These are phyloP conservation scores for Oceanodroma tethys DNA, from an alignment of 2,113 vertebrate species.

Conservation along the genomic window DNA sequence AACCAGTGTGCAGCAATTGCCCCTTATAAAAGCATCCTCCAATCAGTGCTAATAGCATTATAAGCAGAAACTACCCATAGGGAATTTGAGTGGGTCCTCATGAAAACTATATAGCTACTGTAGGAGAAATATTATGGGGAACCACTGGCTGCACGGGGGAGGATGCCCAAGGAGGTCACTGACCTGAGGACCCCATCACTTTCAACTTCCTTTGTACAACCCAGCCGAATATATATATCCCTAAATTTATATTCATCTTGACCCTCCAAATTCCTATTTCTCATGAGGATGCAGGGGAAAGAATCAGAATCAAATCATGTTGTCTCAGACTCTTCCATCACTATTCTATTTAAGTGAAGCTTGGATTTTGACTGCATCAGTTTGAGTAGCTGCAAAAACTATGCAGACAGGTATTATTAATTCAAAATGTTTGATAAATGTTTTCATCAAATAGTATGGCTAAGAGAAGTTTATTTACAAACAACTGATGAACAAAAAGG, in stretches of 20 bases:
- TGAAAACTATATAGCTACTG: not conserved
- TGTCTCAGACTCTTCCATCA: not conserved
- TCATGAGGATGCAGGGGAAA: not conserved
- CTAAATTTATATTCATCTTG: not conserved
- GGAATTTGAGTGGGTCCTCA: not conserved
- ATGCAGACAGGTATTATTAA: not conserved
- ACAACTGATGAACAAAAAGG: not conserved
- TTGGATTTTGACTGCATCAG: not conserved
- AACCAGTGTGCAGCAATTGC: not conserved
- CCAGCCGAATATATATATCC: not conserved
- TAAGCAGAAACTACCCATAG: not conserved
- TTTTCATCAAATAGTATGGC: not conserved
- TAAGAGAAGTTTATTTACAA: not conserved
- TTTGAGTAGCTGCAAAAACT: not conserved
- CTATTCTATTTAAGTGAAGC: not conserved
- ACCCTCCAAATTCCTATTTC: not conserved
- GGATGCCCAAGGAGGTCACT: not conserved
- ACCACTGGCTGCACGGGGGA: not conserved
- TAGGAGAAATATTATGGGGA: not conserved
- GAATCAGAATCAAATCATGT: not conserved
- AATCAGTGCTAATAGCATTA: not conserved
- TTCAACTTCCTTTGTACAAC: not conserved
- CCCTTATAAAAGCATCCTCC: not conserved
- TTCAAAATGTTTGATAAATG: not conserved
- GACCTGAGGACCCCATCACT: not conserved